These are phyloP conservation scores for Caenorhabditis remanei DNA, from an alignment of 1,140 invertebrate genomes.

Conservation along the genomic window DNA sequence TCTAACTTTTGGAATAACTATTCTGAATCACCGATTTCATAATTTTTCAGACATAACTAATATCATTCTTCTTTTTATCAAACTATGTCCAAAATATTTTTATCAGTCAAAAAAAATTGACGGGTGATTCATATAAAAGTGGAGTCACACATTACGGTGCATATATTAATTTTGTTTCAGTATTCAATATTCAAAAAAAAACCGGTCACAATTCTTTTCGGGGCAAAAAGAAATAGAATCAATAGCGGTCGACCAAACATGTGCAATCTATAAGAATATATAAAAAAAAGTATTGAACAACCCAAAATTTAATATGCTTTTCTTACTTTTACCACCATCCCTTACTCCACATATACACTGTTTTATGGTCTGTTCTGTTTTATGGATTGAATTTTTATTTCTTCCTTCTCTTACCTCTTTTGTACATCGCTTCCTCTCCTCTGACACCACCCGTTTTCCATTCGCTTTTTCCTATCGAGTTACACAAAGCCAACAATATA, in stretches of 20 bases:
- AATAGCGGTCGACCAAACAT: too few species aligned
- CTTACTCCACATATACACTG: background rate
- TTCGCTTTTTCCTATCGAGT: constrained; percentile 28
- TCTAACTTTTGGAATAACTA: background rate
- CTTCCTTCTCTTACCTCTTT: background rate
- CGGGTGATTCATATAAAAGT: background rate
- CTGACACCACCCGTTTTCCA: background rate
- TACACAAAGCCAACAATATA: constrained; percentile 40
- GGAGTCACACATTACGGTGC: background rate
- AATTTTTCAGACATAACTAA: background rate
- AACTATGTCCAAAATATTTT: too few species aligned
- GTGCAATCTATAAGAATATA: background rate
- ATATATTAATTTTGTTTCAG: background rate
- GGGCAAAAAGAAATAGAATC: background rate
- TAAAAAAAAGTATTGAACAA: too few species aligned
- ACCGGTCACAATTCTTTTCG: constrained; percentile 5
- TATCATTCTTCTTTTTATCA: too few species aligned
- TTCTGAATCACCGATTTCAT: background rate
- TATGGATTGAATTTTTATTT: constrained; percentile 10
- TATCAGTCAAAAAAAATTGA: too few species aligned
- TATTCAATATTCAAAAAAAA: background rate
- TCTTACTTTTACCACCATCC: background rate
- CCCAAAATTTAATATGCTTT: background rate
- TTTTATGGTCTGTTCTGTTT: background rate
- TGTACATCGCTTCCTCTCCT: background rate